Conservation (phyloP, 1,140 invertebrate species). For the Trachelipus rathkii region DNA sequence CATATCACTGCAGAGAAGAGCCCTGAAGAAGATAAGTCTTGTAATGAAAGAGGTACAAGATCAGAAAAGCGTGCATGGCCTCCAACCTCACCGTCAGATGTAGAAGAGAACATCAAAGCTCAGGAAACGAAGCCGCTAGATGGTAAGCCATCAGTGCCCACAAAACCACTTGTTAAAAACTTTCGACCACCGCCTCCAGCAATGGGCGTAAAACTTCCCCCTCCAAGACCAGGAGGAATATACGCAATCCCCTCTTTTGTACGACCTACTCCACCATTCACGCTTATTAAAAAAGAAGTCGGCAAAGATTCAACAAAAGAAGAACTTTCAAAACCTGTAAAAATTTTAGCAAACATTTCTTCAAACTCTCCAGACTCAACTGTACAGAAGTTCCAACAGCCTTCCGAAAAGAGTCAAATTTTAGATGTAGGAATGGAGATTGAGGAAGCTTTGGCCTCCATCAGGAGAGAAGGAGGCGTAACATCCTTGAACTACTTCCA, state of each 20-base stretch:
- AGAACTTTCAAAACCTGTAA: not conserved
- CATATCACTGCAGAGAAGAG: not conserved
- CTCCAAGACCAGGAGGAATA: conserved; percentile 54
- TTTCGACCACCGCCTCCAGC: conserved; percentile 53
- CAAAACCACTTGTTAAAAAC: conserved; percentile 60
- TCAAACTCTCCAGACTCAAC: conserved; percentile 27
- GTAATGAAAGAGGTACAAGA: conserved; percentile 16
- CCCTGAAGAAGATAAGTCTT: conserved; percentile 43
- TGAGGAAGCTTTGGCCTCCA: conserved; percentile 60
- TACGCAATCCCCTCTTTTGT: conserved; percentile 60
- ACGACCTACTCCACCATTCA: conserved; percentile 29
- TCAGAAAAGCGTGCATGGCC: conserved; percentile 58
- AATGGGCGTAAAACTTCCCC: conserved; percentile 42
- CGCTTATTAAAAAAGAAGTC: conserved; percentile 30
- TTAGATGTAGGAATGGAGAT: conserved; percentile 67
- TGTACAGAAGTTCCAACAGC: not conserved
- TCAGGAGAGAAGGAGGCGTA: conserved; percentile 58
- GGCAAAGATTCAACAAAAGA: conserved; percentile 32
- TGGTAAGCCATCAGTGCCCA: conserved; percentile 68
- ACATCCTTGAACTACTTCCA: conserved; percentile 65
- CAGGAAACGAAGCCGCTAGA: conserved; percentile 48
- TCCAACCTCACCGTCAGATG: conserved; percentile 45
- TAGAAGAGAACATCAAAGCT: conserved; percentile 24
- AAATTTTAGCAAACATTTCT: conserved; percentile 7
- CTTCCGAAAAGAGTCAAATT: conserved; percentile 36